A percentile compares a stretch with the other conserved stretches of the same genome.
Evolutionary conservation across 1,140 invertebrate genomes (phyloP).

Genomic region (Vanessa atalanta): DNA sequence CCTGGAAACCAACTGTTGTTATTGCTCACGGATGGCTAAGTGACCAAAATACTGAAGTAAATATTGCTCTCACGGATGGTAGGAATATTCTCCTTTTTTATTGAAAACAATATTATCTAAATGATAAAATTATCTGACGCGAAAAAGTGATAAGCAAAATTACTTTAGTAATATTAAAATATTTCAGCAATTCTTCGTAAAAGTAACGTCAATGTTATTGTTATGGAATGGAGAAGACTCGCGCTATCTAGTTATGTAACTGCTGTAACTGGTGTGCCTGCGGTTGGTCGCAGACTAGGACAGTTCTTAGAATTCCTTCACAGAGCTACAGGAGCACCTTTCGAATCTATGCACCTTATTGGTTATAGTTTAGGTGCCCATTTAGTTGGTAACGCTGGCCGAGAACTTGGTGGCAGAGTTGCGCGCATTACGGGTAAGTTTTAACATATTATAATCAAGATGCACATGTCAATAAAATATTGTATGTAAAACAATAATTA

Average conservation of each 20-base stretch:
- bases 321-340: constrained; percentile 43
- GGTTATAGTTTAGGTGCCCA: constrained; percentile 94
- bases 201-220: constrained; percentile 50
- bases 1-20: constrained; percentile 43
- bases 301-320: constrained; percentile 77
- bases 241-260: constrained; percentile 48
- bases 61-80: constrained; percentile 54
- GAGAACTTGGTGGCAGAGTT: constrained; percentile 50
- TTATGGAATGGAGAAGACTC: constrained; percentile 53
- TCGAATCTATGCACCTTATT: constrained; percentile 88
- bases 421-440: constrained; percentile 52
- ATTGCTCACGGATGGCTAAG: constrained; percentile 61
- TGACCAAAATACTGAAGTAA: constrained; percentile 51
- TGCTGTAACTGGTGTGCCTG: constrained; percentile 68
- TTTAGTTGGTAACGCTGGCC: constrained; percentile 89
- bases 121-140: neutral
- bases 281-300: constrained; percentile 63
- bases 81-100: neutral
- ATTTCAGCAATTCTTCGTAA: constrained; percentile 48
- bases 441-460: too few relatives aligned
- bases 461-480: neutral
- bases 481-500: too few relatives aligned
- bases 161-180: neutral
- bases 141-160: neutral
- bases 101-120: too few relatives aligned